phyloP scores from a whole-genome alignment of 2,113 vertebrate genomes.

The Eubucco bourcierii region DNA sequence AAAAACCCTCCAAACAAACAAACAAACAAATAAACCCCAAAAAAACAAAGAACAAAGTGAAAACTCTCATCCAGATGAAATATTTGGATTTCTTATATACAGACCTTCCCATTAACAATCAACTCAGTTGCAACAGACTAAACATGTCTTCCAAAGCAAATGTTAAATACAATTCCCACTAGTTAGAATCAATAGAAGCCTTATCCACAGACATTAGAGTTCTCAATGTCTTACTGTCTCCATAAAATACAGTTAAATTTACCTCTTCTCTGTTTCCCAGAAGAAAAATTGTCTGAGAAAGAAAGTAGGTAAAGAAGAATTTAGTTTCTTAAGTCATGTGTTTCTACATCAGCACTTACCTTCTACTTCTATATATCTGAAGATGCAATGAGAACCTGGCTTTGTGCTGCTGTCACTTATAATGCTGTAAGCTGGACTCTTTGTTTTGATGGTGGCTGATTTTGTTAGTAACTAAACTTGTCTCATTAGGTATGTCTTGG shows the following conservation, averaged over 20 bases:
- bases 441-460: not conserved
- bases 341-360: not conserved
- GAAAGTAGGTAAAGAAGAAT: not conserved
- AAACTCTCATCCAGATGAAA: constrained; percentile 5
- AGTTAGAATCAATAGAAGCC: not conserved
- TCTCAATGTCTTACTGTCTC: not conserved
- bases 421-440: not conserved
- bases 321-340: not conserved
- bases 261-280: not conserved
- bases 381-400: not conserved
- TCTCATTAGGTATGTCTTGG: not conserved
- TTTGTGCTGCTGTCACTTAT: not conserved
- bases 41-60: not conserved
- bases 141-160: constrained; percentile 11
- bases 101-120: not conserved
- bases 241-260: not conserved
- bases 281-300: not conserved
- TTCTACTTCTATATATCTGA: not conserved
- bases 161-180: not conserved
- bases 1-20: not conserved
- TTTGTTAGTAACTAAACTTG: not conserved
- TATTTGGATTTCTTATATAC: constrained; percentile 14
- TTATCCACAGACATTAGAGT: not conserved
- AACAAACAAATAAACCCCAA: not conserved
- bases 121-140: constrained; percentile 18